Evolutionary conservation across 2,888 invertebrate genomes (phyloP), one percentile per base, ranked within the genome.

Genomic region (Bellardia bayeri): DNA sequence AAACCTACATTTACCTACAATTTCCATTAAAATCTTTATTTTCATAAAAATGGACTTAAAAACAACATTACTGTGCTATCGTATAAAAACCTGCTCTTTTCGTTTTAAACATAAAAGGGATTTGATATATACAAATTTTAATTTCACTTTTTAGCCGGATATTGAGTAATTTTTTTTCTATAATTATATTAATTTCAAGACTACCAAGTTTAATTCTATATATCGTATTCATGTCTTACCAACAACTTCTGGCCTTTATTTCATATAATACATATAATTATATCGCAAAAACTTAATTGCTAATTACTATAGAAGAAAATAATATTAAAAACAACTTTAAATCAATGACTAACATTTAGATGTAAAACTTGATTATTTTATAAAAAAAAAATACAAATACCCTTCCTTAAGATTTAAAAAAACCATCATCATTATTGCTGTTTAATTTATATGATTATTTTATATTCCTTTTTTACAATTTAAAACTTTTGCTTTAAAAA

Each of bases 361-460:
- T n/a, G 0, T n/a, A n/a, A n/a, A 51, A 51, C 51, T n/a, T 51
- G 51, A 51, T 51, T 51, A 51, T 13, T 51, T 51, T n/a, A 51
- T 56, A 56, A 9, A 23, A 8, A 45, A 13, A 11, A 45, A 45
- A 23, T 23, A 23, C 1, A 45, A 56, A 23, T 6, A 16, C 9
- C 56, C 56, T 56, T 56, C 23, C 56, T 56, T 23, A 9, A 9
- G 56, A 23, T 9, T 56, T 7, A 16, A n/a, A 16, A 7, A 54
- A 54, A 45, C 7, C 45, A 9, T 45, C 45, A 9, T 45, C 7
- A 45, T 13, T 45, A 51, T 23, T 23, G 23, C 23, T 23, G 51
- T n/a, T 51, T 51, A 51, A 56, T 56, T 56, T 56, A 16, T 16
- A 56, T 56, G 56, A 56, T 56, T 56, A 56, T 56, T 16, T 56